A percentile compares a stretch with the other conserved stretches of the same genome.
Evolutionary conservation across 2,797 vertebrate genomes (phyloP).

Genomic region (Anas bahamensis): DNA sequence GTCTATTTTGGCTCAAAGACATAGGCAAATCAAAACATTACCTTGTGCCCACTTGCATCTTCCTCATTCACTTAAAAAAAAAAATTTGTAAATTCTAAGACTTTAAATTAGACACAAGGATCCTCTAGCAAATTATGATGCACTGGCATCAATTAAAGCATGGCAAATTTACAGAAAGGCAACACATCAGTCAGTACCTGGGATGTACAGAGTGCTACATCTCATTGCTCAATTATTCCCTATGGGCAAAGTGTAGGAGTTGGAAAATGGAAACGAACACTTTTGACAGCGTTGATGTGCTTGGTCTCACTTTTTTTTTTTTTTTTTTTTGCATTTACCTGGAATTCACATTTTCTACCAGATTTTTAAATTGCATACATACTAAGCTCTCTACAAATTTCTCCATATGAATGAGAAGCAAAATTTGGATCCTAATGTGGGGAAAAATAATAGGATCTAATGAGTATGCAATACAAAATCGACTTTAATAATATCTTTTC

Average conservation of each 20-base stretch:
- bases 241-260: neutral
- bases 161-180: neutral
- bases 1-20: neutral
- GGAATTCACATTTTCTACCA: neutral
- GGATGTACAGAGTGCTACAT: neutral
- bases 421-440: slow-evolving; percentile 1
- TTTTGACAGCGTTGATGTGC: neutral
- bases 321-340: neutral
- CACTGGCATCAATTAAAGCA: neutral
- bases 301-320: neutral
- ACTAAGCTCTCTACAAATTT: neutral
- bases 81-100: neutral
- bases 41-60: neutral
- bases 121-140: neutral
- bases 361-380: neutral
- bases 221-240: neutral
- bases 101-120: neutral
- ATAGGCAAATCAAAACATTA: neutral
- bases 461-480: slow-evolving; percentile 31
- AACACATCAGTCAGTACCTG: neutral
- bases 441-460: slow-evolving; percentile 32
- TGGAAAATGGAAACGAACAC: slow-evolving; percentile 19
- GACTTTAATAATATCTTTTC: slow-evolving; percentile 44
- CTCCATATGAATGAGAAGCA: neutral
- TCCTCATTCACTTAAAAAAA: neutral